Evolutionary conservation across 2,797 vertebrate genomes (phyloP).

Genomic region (Lacerta bilineata): DNA sequence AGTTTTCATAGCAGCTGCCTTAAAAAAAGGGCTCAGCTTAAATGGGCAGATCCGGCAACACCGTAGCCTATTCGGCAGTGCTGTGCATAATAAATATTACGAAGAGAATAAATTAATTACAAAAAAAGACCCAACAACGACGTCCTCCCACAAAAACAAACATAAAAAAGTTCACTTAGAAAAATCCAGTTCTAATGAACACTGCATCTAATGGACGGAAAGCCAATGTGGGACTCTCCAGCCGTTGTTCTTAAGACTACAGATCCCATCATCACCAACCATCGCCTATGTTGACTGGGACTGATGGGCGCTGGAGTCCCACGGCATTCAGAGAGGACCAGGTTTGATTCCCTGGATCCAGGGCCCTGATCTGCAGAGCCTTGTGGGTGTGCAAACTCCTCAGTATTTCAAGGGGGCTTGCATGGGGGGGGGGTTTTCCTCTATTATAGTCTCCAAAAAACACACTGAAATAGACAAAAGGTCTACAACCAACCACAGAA

Average conservation of each 20-base stretch:
- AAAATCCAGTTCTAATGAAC: not conserved
- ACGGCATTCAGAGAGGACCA: too few species aligned
- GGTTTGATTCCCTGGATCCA: too few species aligned
- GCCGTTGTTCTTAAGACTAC: too few species aligned
- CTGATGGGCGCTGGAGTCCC: too few species aligned
- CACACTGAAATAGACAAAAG: not conserved
- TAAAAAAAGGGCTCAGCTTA: not conserved
- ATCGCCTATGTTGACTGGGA: too few species aligned
- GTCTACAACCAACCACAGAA: not conserved
- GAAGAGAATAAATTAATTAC: slow-evolving; percentile 20
- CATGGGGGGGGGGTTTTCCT: too few species aligned
- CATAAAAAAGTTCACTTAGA: not conserved
- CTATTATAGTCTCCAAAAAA: rapidly evolving
- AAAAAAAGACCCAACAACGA: too few species aligned
- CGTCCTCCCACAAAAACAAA: not conserved
- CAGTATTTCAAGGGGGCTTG: not conserved
- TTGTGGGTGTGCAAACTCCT: not conserved
- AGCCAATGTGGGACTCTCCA: too few species aligned
- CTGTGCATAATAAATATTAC: not conserved
- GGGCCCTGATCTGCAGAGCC: not conserved
- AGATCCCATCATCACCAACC: too few species aligned
- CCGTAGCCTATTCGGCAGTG: not conserved
- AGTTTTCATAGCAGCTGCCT: not conserved
- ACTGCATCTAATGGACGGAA: not conserved
- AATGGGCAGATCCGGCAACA: not conserved